phyloP scores from a whole-genome alignment of 2,888 invertebrate species.

The Drosophila suboccidentalis region DNA sequence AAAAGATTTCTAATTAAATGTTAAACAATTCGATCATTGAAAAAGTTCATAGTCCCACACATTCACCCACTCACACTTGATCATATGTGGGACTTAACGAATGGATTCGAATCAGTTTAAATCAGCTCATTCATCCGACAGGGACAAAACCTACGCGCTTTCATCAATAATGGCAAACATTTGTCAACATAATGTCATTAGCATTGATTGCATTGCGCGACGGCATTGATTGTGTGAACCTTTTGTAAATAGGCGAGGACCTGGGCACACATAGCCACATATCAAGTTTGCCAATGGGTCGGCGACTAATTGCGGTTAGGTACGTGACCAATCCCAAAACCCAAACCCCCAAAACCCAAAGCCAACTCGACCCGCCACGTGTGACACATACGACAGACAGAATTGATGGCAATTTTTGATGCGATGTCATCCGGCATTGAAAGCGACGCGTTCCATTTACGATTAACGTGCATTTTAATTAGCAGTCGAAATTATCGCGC shows the following conservation, averaged over 20 bases:
- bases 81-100: neutral
- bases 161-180: constrained; percentile 81
- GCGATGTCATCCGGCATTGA: constrained; percentile 31
- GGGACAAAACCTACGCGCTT: constrained; percentile 42
- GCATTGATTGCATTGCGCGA: constrained; percentile 77
- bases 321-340: constrained; percentile 66
- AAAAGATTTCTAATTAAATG: constrained; percentile 20
- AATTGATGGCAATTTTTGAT: constrained; percentile 48
- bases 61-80: neutral
- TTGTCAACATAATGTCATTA: constrained; percentile 82
- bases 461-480: constrained; percentile 77
- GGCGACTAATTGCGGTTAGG: constrained; percentile 75
- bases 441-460: constrained; percentile 55
- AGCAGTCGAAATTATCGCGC: constrained; percentile 53
- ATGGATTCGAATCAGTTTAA: constrained; percentile 34
- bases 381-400: constrained; percentile 26
- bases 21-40: constrained; percentile 8
- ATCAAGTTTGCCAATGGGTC: constrained; percentile 69
- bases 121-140: constrained; percentile 46
- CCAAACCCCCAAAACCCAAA: constrained; percentile 5
- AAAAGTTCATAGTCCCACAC: constrained; percentile 7
- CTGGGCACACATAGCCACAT: constrained; percentile 44
- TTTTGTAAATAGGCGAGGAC: constrained; percentile 72
- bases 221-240: constrained; percentile 75
- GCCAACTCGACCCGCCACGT: constrained; percentile 27